These are phyloP conservation scores for Pseudomyrmex sp. DNA, from an alignment of 1,140 invertebrate species.

Conservation along the genomic window DNA sequence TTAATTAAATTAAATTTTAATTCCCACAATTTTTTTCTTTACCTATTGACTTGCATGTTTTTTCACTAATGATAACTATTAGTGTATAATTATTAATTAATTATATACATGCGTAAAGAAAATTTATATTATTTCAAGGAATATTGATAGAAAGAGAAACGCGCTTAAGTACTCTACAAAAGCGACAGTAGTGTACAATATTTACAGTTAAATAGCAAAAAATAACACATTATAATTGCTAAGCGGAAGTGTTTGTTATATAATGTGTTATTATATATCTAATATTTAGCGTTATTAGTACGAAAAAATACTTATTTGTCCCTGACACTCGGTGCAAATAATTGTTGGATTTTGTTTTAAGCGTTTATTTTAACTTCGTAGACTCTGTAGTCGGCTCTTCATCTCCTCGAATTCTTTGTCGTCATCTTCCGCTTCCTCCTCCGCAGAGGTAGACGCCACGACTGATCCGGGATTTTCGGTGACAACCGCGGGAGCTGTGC, in stretches of 20 bases:
- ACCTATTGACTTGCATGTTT: too few relatives aligned
- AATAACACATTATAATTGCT: slow-evolving; percentile 50
- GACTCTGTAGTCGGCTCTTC: slow-evolving; percentile 92
- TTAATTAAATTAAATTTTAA: too few relatives aligned
- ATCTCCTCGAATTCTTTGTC: slow-evolving; percentile 94
- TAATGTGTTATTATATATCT: slow-evolving; percentile 34
- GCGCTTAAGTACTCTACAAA: slow-evolving; percentile 54
- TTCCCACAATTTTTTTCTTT: too few relatives aligned
- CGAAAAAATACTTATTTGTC: slow-evolving; percentile 43
- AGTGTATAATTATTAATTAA: too few relatives aligned
- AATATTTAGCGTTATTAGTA: slow-evolving; percentile 27
- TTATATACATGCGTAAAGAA: too few relatives aligned
- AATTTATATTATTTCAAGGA: too few relatives aligned
- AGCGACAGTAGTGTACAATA: slow-evolving; percentile 68
- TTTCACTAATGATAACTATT: too few relatives aligned
- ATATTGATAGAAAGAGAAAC: too few relatives aligned
- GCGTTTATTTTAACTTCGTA: slow-evolving; percentile 89
- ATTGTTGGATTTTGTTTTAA: slow-evolving; percentile 54
- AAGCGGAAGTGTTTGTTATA: slow-evolving; percentile 25
- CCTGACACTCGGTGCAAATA: slow-evolving; percentile 47
- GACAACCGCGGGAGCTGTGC: slow-evolving; percentile 93
- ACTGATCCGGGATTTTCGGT: slow-evolving; percentile 87
- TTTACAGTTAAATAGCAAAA: slow-evolving; percentile 71
- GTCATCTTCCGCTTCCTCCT: slow-evolving; percentile 86
- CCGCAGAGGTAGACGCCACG: slow-evolving; percentile 84